These are phyloP conservation scores for Sepioteuthis lessoniana DNA, from an alignment of 2,888 invertebrate species.

Conservation along the genomic window DNA sequence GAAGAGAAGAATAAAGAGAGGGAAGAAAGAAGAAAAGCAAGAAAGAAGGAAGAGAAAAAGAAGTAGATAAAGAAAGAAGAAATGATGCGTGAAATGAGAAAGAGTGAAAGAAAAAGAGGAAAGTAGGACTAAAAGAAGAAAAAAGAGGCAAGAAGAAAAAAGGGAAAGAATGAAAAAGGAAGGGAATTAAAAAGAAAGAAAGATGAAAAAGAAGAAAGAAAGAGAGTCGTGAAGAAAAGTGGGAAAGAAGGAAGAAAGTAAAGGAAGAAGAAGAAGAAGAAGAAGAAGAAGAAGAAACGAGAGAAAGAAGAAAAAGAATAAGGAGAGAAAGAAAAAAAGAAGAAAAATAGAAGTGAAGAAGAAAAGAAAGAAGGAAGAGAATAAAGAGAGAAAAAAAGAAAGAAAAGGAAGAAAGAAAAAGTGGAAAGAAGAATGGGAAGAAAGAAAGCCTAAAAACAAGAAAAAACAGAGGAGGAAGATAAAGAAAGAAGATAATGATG, in stretches of 20 bases:
- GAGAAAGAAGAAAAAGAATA: neutral
- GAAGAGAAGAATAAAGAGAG: too few species aligned
- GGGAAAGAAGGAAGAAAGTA: fast-evolving
- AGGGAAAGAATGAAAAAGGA: neutral
- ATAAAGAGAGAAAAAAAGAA: fast-evolving
- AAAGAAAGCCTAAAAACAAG: too few species aligned
- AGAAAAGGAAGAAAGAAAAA: neutral
- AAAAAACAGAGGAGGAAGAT: neutral
- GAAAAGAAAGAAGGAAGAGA: neutral
- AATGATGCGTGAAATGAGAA: neutral
- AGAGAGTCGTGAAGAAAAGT: fast-evolving
- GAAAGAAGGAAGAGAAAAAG: neutral
- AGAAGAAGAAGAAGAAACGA: neutral
- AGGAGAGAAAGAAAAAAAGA: neutral
- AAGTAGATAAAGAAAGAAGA: too few species aligned
- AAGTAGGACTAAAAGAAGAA: too few species aligned
- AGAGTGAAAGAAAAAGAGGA: neutral
- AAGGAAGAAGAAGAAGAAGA: neutral
- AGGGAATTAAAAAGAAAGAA: fast-evolving
- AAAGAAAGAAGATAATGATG: neutral
- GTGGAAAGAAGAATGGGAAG: neutral
- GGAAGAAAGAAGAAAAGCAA: too few species aligned
- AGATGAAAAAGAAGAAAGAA: neutral
- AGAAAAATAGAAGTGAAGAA: neutral
- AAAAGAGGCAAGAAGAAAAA: neutral